These are phyloP conservation scores for Cartodere bifasciata DNA, from an alignment of 2,888 invertebrate species.

Conservation along the genomic window DNA sequence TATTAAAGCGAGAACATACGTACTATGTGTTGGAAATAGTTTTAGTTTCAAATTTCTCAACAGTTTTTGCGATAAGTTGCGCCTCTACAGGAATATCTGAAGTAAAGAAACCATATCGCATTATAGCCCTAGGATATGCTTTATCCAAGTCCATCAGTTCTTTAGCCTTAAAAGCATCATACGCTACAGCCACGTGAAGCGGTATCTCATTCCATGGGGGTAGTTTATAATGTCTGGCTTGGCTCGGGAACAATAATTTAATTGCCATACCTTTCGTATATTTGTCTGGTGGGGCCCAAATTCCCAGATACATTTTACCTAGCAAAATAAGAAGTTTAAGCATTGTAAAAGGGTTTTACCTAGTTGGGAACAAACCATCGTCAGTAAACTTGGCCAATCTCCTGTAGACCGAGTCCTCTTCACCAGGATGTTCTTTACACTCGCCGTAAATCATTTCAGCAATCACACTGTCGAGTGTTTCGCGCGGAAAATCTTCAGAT, in stretches of 20 bases:
- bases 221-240: slow-evolving; percentile 43
- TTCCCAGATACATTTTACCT: too few relatives aligned
- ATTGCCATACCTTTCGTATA: slow-evolving; percentile 31
- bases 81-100: slow-evolving; percentile 46
- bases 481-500: slow-evolving; percentile 20
- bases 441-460: slow-evolving; percentile 29
- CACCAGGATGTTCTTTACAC: slow-evolving; percentile 24
- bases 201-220: slow-evolving; percentile 47
- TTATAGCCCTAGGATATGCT: slow-evolving; percentile 40
- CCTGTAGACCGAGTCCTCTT: slow-evolving; percentile 21
- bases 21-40: slow-evolving; percentile 42
- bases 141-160: slow-evolving; percentile 44
- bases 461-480: slow-evolving; percentile 26
- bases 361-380: slow-evolving; percentile 6
- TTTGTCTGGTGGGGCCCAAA: slow-evolving; percentile 36
- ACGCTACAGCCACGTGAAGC: slow-evolving; percentile 54
- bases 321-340: slow-evolving; percentile 11
- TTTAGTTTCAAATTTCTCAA: slow-evolving; percentile 46
- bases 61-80: slow-evolving; percentile 47
- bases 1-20: slow-evolving; percentile 11
- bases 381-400: slow-evolving; percentile 7
- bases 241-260: slow-evolving; percentile 33
- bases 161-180: slow-evolving; percentile 53
- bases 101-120: slow-evolving; percentile 58
- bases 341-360: slow-evolving; percentile 6